Conservation (phyloP, 2,888 invertebrate genomes). For the Orchesellides sinensis region DNA sequence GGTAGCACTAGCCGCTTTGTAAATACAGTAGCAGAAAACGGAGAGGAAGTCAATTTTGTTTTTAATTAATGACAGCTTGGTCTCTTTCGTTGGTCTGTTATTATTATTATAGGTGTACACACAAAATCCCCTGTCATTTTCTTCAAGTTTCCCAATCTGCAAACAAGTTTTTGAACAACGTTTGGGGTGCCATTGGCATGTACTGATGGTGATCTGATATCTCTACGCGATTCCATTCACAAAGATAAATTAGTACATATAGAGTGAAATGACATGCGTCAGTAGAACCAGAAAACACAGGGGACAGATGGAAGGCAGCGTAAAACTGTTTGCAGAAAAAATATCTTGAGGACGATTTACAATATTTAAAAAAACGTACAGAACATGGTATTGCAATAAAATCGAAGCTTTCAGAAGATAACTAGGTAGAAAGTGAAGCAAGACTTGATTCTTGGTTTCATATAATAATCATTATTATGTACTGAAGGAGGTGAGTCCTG, state of each 20-base stretch:
- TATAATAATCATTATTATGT: slow-evolving; percentile 22
- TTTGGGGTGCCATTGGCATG: background rate
- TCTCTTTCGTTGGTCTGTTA: slow-evolving; percentile 42
- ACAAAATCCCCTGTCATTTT: slow-evolving; percentile 31
- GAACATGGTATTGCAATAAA: slow-evolving; percentile 57
- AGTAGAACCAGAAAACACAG: no score
- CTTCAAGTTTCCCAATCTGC: slow-evolving; percentile 30
- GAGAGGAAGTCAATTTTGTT: slow-evolving; percentile 60
- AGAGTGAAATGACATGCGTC: slow-evolving; percentile 4
- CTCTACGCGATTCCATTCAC: background rate
- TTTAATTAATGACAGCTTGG: slow-evolving; percentile 61
- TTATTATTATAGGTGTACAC: slow-evolving; percentile 34
- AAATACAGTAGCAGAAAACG: slow-evolving; percentile 55
- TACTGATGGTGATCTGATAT: background rate
- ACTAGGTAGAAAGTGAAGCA: slow-evolving; percentile 55
- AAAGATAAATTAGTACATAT: slow-evolving; percentile 14
- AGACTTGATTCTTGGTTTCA: slow-evolving; percentile 43
- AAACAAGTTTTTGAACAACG: slow-evolving; percentile 44
- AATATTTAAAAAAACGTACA: no score
- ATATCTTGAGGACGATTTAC: no score
- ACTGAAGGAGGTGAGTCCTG: slow-evolving; percentile 13
- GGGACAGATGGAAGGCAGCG: no score
- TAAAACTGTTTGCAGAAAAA: no score
- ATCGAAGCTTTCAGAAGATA: slow-evolving; percentile 39
- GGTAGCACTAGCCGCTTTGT: slow-evolving; percentile 32